These are phyloP conservation scores for Entomyzon cyanotis DNA, from an alignment of 2,113 vertebrate genomes.

Conservation along the genomic window DNA sequence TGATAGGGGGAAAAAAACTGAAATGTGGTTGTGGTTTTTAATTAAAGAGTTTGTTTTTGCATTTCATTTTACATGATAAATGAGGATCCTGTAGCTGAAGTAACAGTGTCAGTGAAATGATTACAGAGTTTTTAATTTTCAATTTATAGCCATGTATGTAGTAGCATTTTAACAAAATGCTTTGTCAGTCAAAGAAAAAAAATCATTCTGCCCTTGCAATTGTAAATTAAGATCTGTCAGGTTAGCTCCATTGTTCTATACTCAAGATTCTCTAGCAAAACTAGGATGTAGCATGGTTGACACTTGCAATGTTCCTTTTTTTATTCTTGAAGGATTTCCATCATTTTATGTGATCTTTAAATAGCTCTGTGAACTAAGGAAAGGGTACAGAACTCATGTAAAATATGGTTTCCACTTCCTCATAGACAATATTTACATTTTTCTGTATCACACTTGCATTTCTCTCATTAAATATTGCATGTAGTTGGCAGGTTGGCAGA, in stretches of 20 bases:
- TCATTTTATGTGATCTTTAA: neutral
- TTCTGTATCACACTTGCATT: neutral
- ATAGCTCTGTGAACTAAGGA: neutral
- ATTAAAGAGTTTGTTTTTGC: neutral
- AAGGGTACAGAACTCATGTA: neutral
- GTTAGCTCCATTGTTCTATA: neutral
- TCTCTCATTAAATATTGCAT: neutral
- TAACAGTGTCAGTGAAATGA: neutral
- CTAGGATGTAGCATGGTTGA: neutral
- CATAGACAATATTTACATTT: neutral
- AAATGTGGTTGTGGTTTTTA: neutral
- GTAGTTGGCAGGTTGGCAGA: neutral
- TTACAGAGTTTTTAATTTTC: neutral
- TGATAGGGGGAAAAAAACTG: neutral
- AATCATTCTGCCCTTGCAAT: neutral
- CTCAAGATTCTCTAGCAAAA: neutral
- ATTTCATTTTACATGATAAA: neutral
- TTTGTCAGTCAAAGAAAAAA: neutral
- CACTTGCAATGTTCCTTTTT: neutral
- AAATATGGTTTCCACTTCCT: neutral
- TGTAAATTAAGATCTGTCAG: neutral
- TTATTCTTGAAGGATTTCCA: neutral
- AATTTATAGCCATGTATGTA: neutral
- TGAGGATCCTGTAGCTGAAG: neutral
- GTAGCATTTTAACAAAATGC: neutral